Evolutionary conservation across 30 jellyfish, hydroid and myxozoan genomes (phyloP).

Genomic region (Rhopilema esculentum): DNA sequence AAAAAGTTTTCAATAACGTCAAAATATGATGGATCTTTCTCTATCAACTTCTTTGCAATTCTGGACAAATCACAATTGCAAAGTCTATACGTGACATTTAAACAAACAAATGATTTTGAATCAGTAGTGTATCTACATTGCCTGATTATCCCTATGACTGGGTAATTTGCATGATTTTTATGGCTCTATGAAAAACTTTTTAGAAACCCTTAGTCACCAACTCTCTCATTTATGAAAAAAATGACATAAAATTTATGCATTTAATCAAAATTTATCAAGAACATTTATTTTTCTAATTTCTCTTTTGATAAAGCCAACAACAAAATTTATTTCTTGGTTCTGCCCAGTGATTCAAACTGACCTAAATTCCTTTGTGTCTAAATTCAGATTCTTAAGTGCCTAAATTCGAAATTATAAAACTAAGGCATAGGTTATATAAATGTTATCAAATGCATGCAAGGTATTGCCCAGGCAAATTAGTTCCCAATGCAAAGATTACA

Average conservation of each 20-base stretch:
- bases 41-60: too few species aligned
- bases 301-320: not conserved
- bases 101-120: not conserved
- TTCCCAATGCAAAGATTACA: slow-evolving; percentile 28
- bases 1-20: not conserved
- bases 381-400: not conserved
- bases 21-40: not conserved
- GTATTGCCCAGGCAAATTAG: slow-evolving; percentile 40
- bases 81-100: not conserved
- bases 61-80: not conserved
- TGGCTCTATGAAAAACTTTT: not conserved
- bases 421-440: not conserved
- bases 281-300: not conserved
- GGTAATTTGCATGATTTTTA: not conserved
- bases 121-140: not conserved
- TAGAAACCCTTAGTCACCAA: not conserved
- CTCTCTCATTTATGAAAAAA: not conserved
- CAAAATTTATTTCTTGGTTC: not conserved
- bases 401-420: not conserved
- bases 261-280: not conserved
- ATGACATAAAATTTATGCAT: not conserved
- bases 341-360: not conserved
- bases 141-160: not conserved
- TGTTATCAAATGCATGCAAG: not conserved
- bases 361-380: not conserved